These are phyloP conservation scores for Coelogynopora nodosa DNA, from an alignment of 2,888 invertebrate genomes.

Conservation along the genomic window DNA sequence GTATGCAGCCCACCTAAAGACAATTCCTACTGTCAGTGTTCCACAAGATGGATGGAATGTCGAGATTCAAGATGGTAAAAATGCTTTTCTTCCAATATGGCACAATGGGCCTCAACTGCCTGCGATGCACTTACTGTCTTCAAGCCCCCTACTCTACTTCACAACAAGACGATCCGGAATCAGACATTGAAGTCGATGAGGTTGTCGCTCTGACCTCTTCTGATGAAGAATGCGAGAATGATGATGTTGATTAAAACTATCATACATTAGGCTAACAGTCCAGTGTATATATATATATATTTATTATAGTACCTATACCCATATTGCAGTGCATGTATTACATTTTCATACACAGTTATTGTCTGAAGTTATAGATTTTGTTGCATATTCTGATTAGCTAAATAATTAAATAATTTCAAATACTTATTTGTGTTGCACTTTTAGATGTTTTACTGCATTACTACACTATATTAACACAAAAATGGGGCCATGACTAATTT, in stretches of 20 bases:
- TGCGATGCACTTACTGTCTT: background rate
- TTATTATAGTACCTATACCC: background rate
- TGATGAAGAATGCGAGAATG: conserved; percentile 9
- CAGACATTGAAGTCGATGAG: conserved; percentile 24
- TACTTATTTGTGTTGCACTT: conserved; percentile 22
- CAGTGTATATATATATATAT: background rate
- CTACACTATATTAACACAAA: background rate
- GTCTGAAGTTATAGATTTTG: conserved; percentile 3
- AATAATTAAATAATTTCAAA: conserved; percentile 3
- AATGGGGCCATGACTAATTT: background rate
- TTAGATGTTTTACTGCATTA: background rate
- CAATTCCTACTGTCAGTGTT: conserved; percentile 12
- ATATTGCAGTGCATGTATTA: conserved; percentile 2
- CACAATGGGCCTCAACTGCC: conserved; percentile 15
- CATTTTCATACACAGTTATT: conserved; percentile 19
- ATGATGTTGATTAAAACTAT: conserved; percentile 15
- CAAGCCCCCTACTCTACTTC: background rate
- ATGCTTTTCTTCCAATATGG: conserved; percentile 7
- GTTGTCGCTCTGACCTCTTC: background rate
- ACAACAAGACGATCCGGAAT: background rate
- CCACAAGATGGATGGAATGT: background rate
- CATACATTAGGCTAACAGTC: background rate
- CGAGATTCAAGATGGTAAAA: background rate
- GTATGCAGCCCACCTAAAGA: background rate
- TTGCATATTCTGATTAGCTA: background rate